Conservation (phyloP, 2,888 invertebrate genomes). For the Heterodera filipjevi region DNA sequence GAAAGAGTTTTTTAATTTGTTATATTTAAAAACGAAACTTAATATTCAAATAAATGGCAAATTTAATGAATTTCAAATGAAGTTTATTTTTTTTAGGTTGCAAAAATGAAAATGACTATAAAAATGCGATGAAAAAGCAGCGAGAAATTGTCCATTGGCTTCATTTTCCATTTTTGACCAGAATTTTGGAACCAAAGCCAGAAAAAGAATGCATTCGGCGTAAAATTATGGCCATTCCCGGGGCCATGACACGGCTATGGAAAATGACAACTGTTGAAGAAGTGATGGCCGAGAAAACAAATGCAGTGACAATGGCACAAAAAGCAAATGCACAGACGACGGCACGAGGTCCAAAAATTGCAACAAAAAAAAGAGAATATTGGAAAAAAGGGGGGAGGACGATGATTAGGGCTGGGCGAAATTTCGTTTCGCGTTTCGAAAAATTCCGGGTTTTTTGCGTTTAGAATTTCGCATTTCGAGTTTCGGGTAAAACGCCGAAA, state of each 20-base stretch:
- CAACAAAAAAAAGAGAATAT: no score
- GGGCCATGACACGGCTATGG: neutral
- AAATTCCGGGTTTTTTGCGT: no score
- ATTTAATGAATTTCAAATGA: no score
- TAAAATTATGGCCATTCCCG: neutral
- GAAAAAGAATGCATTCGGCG: neutral
- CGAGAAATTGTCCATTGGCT: neutral
- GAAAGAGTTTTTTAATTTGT: neutral
- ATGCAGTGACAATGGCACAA: neutral
- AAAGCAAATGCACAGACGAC: neutral
- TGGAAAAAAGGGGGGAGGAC: no score
- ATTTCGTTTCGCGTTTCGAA: no score
- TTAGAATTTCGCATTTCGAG: no score
- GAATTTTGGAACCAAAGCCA: neutral
- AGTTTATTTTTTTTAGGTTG: neutral
- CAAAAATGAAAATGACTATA: neutral
- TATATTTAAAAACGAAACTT: neutral
- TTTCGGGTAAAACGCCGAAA: no score
- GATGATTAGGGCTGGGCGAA: no score
- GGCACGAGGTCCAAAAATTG: neutral
- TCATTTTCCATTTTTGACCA: neutral
- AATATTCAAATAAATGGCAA: neutral
- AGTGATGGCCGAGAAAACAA: neutral
- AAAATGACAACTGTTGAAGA: neutral
- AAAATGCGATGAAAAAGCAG: neutral